Conservation (phyloP, 2,888 invertebrate species). For the Eupithecia centaureata region DNA sequence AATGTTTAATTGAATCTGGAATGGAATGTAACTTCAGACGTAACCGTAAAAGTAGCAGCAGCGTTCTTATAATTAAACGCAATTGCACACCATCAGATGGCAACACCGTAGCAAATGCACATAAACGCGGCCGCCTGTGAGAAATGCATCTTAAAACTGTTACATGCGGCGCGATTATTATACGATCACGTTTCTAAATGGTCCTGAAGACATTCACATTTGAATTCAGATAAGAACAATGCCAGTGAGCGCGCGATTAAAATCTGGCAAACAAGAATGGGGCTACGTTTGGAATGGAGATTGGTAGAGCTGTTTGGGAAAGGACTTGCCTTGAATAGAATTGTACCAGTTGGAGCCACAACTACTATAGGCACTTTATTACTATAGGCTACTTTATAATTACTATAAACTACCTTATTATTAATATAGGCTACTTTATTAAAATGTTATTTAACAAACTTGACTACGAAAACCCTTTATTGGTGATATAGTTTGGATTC, state of each 20-base stretch:
- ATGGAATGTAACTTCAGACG: conserved; percentile 51
- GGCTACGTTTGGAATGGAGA: neutral
- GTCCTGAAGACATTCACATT: conserved; percentile 11
- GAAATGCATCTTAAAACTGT: conserved; percentile 10
- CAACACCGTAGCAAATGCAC: conserved; percentile 19
- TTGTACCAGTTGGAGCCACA: neutral
- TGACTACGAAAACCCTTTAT: no score
- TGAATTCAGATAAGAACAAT: conserved; percentile 8
- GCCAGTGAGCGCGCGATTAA: neutral
- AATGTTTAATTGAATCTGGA: conserved; percentile 65
- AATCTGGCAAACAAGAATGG: conserved; percentile 10
- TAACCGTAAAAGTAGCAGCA: conserved; percentile 38
- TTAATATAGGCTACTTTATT: no score
- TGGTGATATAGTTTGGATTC: no score
- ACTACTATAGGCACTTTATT: neutral
- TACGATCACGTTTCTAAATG: conserved; percentile 6
- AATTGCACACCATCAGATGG: conserved; percentile 28
- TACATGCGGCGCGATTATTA: conserved; percentile 8
- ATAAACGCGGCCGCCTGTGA: conserved; percentile 8
- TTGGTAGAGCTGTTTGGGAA: neutral
- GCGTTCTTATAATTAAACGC: conserved; percentile 37
- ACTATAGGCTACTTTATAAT: no score
- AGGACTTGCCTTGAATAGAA: neutral
- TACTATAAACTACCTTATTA: no score
- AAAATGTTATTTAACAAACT: neutral